Conservation (phyloP, 2,797 vertebrate genomes). For the Hoplostethus atlanticus region DNA sequence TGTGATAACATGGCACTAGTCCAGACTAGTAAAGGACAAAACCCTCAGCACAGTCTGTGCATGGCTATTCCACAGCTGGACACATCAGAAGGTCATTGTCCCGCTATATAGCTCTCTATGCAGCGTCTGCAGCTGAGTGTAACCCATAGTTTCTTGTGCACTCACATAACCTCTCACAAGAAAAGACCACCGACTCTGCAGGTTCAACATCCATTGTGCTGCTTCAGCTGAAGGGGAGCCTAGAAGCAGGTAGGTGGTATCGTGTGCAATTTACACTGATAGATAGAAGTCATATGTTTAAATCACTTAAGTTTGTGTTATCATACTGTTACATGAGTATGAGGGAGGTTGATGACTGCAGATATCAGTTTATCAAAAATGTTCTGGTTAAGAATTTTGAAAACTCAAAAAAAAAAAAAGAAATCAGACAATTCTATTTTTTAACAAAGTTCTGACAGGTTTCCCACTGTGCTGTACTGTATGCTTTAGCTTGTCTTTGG, state of each 20-base stretch:
- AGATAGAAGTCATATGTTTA: not conserved
- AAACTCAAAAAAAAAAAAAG: too few relatives aligned
- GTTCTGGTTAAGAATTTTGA: not conserved
- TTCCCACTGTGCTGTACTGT: not conserved
- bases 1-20: slow-evolving; percentile 70
- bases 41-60: slow-evolving; percentile 26
- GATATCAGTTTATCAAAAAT: not conserved
- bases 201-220: not conserved
- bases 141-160: not conserved
- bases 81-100: slow-evolving; percentile 45
- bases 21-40: slow-evolving; percentile 49
- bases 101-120: not conserved
- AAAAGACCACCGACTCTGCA: not conserved
- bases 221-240: not conserved
- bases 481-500: not conserved
- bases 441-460: not conserved
- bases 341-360: not conserved
- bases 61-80: slow-evolving; percentile 18
- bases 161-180: slow-evolving; percentile 24
- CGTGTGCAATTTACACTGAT: slow-evolving; percentile 22
- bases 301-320: too few relatives aligned
- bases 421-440: not conserved
- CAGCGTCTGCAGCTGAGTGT: slow-evolving; percentile 11
- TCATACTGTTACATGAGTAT: not conserved
- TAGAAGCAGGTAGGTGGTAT: slow-evolving; percentile 64